These are phyloP conservation scores for Uromys caudimaculatus DNA, from an alignment of 2,797 vertebrate genomes.

Conservation along the genomic window DNA sequence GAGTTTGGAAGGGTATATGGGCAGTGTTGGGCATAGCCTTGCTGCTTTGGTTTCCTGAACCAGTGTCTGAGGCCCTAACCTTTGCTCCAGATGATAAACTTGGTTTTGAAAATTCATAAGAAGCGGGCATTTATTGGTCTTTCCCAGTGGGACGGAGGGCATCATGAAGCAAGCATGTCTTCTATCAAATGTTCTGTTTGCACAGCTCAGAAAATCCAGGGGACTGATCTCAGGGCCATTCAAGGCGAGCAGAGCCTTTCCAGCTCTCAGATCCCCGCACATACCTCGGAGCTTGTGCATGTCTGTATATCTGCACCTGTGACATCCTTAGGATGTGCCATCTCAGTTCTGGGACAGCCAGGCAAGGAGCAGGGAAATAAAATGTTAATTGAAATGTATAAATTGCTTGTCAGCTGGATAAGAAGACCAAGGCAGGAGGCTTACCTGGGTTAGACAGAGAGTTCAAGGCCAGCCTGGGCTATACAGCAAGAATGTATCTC, in stretches of 20 bases:
- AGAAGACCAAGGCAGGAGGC: neutral
- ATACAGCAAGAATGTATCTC: neutral
- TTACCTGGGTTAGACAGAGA: neutral
- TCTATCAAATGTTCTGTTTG: neutral
- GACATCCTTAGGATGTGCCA: neutral
- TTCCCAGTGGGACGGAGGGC: neutral
- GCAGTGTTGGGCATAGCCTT: neutral
- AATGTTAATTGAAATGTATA: neutral
- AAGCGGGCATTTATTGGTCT: neutral
- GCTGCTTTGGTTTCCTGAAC: neutral
- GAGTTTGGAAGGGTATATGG: no score
- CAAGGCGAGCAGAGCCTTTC: neutral
- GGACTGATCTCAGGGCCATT: neutral
- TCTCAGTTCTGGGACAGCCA: neutral
- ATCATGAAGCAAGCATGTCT: neutral
- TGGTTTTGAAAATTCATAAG: neutral
- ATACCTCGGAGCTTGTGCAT: rapidly evolving
- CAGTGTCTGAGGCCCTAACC: neutral
- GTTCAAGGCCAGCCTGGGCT: neutral
- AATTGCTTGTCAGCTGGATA: no score
- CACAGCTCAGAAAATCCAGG: neutral
- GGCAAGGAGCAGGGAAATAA: neutral
- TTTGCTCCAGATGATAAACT: neutral
- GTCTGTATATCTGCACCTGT: neutral
- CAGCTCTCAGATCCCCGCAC: neutral